phyloP scores from a whole-genome alignment of 2,888 invertebrate species.

The Myathropa florea region DNA sequence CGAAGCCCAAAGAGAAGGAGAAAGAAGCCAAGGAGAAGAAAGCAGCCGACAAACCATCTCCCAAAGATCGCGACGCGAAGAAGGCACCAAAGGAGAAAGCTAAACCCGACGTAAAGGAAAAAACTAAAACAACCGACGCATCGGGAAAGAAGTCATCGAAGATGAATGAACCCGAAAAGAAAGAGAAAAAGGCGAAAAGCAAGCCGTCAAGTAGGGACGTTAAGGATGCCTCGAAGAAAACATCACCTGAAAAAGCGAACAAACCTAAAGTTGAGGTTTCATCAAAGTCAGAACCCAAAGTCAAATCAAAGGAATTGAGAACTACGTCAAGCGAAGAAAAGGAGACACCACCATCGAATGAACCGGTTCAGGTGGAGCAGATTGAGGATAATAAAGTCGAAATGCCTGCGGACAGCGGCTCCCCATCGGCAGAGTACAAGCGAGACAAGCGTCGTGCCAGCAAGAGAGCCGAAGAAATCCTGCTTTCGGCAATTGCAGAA shows the following conservation, averaged over 20 bases:
- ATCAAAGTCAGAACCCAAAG: slow-evolving; percentile 58
- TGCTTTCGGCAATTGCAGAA: slow-evolving; percentile 28
- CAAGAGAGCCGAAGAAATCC: slow-evolving; percentile 37
- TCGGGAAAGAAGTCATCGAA: slow-evolving; percentile 63
- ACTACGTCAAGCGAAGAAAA: slow-evolving; percentile 45
- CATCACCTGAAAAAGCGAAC: slow-evolving; percentile 66
- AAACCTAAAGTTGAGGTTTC: slow-evolving; percentile 37
- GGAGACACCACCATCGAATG: slow-evolving; percentile 3
- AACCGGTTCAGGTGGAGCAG: not conserved
- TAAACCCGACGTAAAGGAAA: slow-evolving; percentile 49
- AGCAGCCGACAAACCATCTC: slow-evolving; percentile 59
- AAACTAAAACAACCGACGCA: slow-evolving; percentile 65
- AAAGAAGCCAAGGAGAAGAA: slow-evolving; percentile 64
- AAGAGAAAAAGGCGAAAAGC: slow-evolving; percentile 61
- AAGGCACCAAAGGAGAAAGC: slow-evolving; percentile 73
- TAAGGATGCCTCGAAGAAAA: slow-evolving; percentile 71
- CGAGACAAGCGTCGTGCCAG: slow-evolving; percentile 27
- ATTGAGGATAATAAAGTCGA: slow-evolving; percentile 49
- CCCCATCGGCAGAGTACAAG: slow-evolving; percentile 71
- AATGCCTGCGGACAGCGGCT: slow-evolving; percentile 70
- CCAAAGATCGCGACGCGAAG: slow-evolving; percentile 39
- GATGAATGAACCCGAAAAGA: slow-evolving; percentile 61
- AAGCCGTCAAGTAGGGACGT: not conserved
- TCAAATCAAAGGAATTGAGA: slow-evolving; percentile 58
- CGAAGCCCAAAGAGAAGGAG: slow-evolving; percentile 31